These are phyloP conservation scores for Drosophila saltans DNA, from an alignment of 1,140 invertebrate genomes.

Conservation along the genomic window DNA sequence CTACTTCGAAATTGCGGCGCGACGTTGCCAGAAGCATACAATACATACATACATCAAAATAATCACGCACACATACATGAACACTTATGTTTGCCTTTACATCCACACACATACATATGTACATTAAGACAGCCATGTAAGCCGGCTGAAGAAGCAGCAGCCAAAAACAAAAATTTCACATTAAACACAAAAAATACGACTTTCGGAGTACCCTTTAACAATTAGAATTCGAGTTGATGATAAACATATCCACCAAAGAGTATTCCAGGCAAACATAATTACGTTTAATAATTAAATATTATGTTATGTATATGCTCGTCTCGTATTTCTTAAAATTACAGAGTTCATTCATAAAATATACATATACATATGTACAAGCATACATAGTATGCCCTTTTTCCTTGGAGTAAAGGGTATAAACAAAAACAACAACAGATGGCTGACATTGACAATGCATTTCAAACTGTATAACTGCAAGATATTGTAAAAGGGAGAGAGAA, in stretches of 20 bases:
- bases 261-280: no score
- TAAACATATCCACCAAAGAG: no score
- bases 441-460: constrained; percentile 21
- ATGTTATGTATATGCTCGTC: no score
- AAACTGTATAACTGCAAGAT: constrained; percentile 26
- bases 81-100: background rate
- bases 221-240: background rate
- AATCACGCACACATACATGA: background rate
- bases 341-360: no score
- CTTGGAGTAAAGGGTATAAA: constrained; percentile 16
- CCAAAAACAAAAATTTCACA: constrained; percentile 13
- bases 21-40: constrained; percentile 65
- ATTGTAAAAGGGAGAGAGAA: constrained; percentile 13
- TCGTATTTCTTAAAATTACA: no score
- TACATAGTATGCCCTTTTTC: background rate
- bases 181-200: constrained; percentile 1
- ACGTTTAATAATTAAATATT: no score
- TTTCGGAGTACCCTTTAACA: background rate
- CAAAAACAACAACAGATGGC: constrained; percentile 33
- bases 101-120: background rate
- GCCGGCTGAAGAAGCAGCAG: constrained; percentile 46
- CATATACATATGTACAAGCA: no score
- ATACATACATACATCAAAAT: constrained; percentile 27
- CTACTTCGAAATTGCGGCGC: constrained; percentile 37
- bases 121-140: constrained; percentile 17